Conservation (phyloP, 2,888 invertebrate genomes). For the Lypha dubia region DNA sequence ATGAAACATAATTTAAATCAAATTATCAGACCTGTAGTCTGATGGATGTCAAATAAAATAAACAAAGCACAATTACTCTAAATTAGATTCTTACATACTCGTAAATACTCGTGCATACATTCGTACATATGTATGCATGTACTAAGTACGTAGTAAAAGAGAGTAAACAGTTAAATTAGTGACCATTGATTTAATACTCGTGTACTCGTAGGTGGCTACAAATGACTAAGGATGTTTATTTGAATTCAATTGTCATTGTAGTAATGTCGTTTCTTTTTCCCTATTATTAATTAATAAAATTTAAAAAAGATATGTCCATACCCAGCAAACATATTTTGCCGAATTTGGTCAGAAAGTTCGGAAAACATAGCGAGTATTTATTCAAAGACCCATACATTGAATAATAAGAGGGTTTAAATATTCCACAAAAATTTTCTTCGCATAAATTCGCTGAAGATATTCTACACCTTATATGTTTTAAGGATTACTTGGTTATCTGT, state of each 20-base stretch:
- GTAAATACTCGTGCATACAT: too few species aligned
- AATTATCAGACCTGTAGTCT: conserved; percentile 24
- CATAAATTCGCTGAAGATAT: too few species aligned
- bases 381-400: too few species aligned
- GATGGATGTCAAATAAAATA: conserved; percentile 21
- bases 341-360: too few species aligned
- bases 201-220: neutral
- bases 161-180: neutral
- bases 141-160: neutral
- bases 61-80: conserved; percentile 5
- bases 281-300: neutral
- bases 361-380: too few species aligned
- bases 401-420: too few species aligned
- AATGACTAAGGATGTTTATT: neutral
- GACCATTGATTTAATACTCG: neutral
- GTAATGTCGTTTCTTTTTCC: neutral
- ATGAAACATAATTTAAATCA: conserved; percentile 20
- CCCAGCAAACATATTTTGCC: neutral
- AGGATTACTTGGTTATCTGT: too few species aligned
- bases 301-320: too few species aligned
- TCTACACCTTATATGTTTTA: too few species aligned
- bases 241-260: neutral
- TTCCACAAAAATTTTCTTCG: too few species aligned
- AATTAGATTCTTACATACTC: too few species aligned
- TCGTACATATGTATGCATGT: too few species aligned